Base-by-base conservation (phyloP, 2,888 invertebrate species). In the Drosophila siamana region DNA sequence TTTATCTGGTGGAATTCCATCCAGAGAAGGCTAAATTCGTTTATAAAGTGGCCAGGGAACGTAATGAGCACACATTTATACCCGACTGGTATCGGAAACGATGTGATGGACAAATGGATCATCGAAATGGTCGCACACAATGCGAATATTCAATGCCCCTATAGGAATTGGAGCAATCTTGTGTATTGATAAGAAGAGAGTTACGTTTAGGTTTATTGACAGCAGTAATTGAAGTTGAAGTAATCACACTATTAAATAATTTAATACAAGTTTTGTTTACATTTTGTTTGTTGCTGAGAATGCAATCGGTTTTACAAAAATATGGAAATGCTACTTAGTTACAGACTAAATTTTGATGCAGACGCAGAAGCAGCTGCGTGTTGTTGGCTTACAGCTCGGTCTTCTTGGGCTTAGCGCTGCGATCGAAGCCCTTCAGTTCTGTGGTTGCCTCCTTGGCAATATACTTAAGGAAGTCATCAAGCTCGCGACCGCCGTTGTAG, bases 391-490 rank as follows among this genome's bases (percentile, higher is more conserved):
- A 92, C 77, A 92, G 88, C 76, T 92, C 92, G 46, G 89, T 91
- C 78, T 92, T 92, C 75, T 92, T 92, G 30, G 88, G 78, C 66
- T 95, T 96, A 87, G 99, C 99, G 90, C 95, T 96, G 76, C 98
- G 95, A 93, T 97, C 97, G 92, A 94, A 98, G 71, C 96, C 96
- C 81, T 95, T 96, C 86, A 99, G 95, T 90, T 97, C 98, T 74
- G 95, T 94, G 54, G 97, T 97, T 11, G 99, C 94, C 80, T 99
- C 96, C 91, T 97, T 96, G 48, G 99, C 95, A 83, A 99, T 96
- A 93, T 97, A 99, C 91, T 97, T 97, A 78, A 99, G 88, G 92
- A 99, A 99, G 92, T 99, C 99, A 71, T 98, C 96, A 5, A 97
- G 93, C 81, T 97, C 96, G 66, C 99, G 96, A 2, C 98, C 99